Percentiles rank a stretch among this genome's conserved stretches.
Evolutionary conservation across 2,113 vertebrate genomes (phyloP).

Genomic region (Ameiurus melas): DNA sequence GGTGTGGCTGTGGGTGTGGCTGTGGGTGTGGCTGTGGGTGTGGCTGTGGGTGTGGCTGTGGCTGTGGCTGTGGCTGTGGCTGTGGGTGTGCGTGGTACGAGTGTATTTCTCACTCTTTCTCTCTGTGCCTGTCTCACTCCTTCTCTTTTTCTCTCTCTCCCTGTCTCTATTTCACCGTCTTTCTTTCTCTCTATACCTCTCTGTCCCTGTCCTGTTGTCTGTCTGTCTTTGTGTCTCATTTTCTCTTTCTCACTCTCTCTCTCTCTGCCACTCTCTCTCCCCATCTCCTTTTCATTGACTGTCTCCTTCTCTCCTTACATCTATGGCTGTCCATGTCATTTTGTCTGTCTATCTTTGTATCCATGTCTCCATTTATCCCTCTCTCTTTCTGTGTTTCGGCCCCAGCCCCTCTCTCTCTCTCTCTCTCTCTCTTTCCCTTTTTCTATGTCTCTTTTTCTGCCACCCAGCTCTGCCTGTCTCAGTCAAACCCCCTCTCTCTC

Average conservation of each 20-base stretch:
- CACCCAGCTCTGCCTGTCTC: too few relatives aligned
- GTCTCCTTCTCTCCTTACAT: not conserved
- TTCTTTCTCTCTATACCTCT: not conserved
- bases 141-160: too few relatives aligned
- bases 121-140: too few relatives aligned
- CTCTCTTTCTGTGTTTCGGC: too few relatives aligned
- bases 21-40: not conserved
- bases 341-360: not conserved
- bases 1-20: not conserved
- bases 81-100: not conserved
- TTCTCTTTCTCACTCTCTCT: not conserved
- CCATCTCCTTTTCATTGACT: not conserved
- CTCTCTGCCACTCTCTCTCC: too few relatives aligned
- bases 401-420: too few relatives aligned
- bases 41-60: too few relatives aligned
- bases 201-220: too few relatives aligned
- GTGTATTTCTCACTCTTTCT: not conserved
- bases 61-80: too few relatives aligned
- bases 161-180: too few relatives aligned
- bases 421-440: not conserved
- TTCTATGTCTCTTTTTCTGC: not conserved
- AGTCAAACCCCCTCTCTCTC: not conserved
- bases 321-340: rapidly evolving
- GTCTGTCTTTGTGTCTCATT: too few relatives aligned
- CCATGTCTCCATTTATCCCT: not conserved